These are phyloP conservation scores for Sinonovacula constricta DNA, from an alignment of 1,140 invertebrate genomes.

Conservation along the genomic window DNA sequence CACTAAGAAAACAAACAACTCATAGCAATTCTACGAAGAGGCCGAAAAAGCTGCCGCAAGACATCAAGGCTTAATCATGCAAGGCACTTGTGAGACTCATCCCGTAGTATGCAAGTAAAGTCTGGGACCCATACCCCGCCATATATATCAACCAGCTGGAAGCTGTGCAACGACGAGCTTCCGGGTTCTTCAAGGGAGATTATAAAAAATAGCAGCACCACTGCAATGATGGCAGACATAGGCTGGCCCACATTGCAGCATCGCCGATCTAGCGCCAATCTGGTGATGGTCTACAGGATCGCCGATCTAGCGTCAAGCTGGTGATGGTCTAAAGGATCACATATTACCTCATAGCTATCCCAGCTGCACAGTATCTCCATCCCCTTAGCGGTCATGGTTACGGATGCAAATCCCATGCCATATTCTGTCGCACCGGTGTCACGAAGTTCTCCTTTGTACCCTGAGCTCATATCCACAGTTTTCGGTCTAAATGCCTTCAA, in stretches of 20 bases:
- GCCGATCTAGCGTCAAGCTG: neutral
- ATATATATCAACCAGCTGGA: too few relatives aligned
- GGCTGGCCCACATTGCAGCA: too few relatives aligned
- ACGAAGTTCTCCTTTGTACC: constrained; percentile 10
- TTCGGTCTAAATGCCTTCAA: constrained; percentile 20
- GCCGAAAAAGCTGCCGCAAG: constrained; percentile 14
- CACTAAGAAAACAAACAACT: constrained; percentile 27
- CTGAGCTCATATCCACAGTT: neutral
- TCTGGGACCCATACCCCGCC: constrained; percentile 47
- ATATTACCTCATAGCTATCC: constrained; percentile 12
- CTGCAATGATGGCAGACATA: too few relatives aligned
- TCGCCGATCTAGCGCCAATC: too few relatives aligned
- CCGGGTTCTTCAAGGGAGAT: constrained; percentile 11
- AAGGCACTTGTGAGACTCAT: constrained; percentile 13
- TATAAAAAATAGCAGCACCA: constrained; percentile 9
- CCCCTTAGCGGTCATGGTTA: neutral
- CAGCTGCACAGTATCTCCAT: neutral
- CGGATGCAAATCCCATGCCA: too few relatives aligned
- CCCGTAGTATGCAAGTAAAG: constrained; percentile 47
- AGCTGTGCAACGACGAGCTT: constrained; percentile 56
- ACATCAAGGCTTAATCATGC: neutral
- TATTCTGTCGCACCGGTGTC: neutral
- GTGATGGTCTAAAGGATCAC: constrained; percentile 5
- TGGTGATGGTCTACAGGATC: neutral
- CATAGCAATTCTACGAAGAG: constrained; percentile 18